Conservation (phyloP, 2,797 vertebrate species). For the Sphenodon punctatus region DNA sequence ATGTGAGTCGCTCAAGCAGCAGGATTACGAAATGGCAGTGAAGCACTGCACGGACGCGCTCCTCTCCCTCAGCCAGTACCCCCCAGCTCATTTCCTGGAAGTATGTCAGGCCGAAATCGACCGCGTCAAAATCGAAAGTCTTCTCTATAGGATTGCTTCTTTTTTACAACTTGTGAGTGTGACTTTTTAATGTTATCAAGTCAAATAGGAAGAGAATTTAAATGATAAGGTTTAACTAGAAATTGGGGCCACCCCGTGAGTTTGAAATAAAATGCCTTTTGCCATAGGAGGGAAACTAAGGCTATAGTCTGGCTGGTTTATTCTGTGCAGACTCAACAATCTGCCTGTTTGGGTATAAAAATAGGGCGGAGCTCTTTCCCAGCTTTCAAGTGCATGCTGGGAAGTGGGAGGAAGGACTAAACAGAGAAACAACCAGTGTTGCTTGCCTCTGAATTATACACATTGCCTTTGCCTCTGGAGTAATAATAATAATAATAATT, state of each 20-base stretch:
- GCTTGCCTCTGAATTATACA: no score
- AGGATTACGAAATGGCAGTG: conserved; percentile 94
- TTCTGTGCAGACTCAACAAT: not conserved
- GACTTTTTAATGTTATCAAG: conserved; percentile 46
- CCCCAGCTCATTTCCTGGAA: conserved; percentile 76
- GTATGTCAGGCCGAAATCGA: conserved; percentile 75
- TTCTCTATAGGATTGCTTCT: conserved; percentile 94
- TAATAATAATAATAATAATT: no score
- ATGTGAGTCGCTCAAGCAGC: conserved; percentile 92
- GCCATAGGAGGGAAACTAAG: not conserved
- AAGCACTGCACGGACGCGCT: conserved; percentile 94
- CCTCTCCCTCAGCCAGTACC: conserved; percentile 87
- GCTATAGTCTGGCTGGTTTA: not conserved
- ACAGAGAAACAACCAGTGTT: no score
- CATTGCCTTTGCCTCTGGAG: no score
- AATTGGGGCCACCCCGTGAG: not conserved
- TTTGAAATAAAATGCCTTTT: conserved; percentile 9
- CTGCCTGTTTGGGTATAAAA: not conserved
- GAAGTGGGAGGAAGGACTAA: no score
- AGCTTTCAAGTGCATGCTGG: no score
- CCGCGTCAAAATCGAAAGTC: conserved; percentile 89
- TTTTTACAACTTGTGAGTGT: conserved; percentile 93
- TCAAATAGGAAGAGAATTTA: conserved; percentile 34
- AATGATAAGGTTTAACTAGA: conserved; percentile 11
- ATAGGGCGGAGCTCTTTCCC: not conserved